These are phyloP conservation scores for Diaperis boleti DNA, from an alignment of 2,888 invertebrate species.

Conservation along the genomic window DNA sequence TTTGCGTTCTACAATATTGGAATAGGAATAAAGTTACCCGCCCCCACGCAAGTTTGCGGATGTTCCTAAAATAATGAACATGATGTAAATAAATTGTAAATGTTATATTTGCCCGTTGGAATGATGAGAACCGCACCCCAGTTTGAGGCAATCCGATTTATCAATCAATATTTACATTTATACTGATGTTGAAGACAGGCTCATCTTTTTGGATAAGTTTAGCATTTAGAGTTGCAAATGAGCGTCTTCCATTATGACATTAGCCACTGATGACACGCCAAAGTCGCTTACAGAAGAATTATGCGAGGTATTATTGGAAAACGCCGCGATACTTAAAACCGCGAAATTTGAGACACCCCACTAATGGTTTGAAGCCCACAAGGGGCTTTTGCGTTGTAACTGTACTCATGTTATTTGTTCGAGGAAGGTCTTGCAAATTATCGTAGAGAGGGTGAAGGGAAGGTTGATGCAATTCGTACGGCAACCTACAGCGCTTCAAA, in stretches of 20 bases:
- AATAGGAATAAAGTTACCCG: too few species aligned
- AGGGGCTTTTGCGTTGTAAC: constrained; percentile 27
- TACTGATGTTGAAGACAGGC: too few species aligned
- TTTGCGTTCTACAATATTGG: too few species aligned
- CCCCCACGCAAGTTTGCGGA: too few species aligned
- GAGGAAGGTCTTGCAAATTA: constrained; percentile 20
- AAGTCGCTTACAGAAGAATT: constrained; percentile 46
- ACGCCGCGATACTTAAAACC: constrained; percentile 41
- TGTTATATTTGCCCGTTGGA: too few species aligned
- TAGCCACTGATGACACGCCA: constrained; percentile 44
- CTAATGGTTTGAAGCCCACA: constrained; percentile 35
- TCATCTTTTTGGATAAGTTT: too few species aligned
- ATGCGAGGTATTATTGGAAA: constrained; percentile 45
- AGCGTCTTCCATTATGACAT: constrained; percentile 38
- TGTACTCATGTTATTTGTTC: constrained; percentile 31
- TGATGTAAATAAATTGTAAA: too few species aligned
- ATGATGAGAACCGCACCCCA: too few species aligned
- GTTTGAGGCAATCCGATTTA: too few species aligned
- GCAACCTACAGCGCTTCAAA: background rate
- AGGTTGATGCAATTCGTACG: background rate
- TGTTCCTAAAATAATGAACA: too few species aligned
- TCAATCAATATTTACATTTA: too few species aligned
- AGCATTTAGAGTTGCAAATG: constrained; percentile 32
- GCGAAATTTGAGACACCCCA: constrained; percentile 37
- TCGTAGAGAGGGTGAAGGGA: background rate